A percentile compares a stretch with the other conserved stretches of the same genome.
Conservation (phyloP, 2,113 vertebrate species). For the Crotalus viridis region DNA sequence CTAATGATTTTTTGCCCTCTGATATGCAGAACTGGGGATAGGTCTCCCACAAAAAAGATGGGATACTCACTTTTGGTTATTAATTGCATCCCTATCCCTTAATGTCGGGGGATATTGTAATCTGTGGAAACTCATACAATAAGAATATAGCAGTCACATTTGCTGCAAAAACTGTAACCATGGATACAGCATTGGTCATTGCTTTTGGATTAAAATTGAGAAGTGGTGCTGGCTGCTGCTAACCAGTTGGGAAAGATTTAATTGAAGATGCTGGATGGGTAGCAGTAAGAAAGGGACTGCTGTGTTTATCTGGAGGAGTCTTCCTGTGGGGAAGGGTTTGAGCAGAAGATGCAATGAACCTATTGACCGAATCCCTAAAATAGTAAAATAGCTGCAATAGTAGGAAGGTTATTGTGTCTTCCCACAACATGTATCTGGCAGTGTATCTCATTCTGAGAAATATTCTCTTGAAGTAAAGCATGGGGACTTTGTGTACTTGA, state of each 20-base stretch:
- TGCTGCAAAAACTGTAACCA: neutral
- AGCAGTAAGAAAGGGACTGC: neutral
- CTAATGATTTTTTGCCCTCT: conserved; percentile 11
- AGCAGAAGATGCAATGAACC: neutral
- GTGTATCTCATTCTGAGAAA: neutral
- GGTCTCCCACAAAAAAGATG: neutral
- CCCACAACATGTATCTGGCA: neutral
- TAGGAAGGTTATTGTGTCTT: neutral
- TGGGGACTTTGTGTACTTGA: neutral
- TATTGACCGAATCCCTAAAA: neutral
- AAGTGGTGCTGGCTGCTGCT: neutral
- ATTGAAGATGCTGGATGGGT: neutral
- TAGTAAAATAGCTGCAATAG: neutral
- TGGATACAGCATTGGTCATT: neutral
- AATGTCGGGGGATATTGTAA: neutral
- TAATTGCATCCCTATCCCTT: neutral
- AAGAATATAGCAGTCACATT: neutral
- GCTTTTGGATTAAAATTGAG: neutral
- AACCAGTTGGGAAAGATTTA: neutral
- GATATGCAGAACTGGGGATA: conserved; percentile 17
- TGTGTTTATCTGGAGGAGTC: neutral
- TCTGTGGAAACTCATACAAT: neutral
- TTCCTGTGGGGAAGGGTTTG: neutral
- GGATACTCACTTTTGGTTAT: neutral
- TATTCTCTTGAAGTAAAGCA: neutral